phyloP scores from a whole-genome alignment of 2,113 vertebrate species.

The Rhabdornis inornatus region DNA sequence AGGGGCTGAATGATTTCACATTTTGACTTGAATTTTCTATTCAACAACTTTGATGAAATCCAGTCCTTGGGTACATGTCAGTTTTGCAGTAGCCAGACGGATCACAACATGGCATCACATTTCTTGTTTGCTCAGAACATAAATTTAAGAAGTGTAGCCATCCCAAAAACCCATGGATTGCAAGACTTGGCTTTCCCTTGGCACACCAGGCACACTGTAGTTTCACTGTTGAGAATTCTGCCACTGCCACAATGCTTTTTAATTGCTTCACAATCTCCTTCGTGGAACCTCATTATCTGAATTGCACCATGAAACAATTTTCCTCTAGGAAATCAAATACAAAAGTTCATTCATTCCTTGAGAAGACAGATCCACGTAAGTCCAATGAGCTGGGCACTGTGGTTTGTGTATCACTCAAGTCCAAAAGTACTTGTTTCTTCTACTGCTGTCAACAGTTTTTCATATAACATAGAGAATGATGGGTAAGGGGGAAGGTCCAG shows the following conservation, averaged over 20 bases:
- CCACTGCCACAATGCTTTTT: conserved; percentile 8
- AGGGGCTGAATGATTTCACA: conserved; percentile 47
- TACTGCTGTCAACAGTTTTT: conserved; percentile 96
- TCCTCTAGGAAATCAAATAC: conserved; percentile 17
- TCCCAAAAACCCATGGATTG: conserved; percentile 38
- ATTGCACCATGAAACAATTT: conserved; percentile 5
- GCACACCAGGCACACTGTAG: conserved; percentile 48
- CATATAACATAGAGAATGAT: conserved; percentile 97
- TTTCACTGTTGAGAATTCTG: conserved; percentile 36
- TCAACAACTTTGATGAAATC: conserved; percentile 3
- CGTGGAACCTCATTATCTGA: conserved; percentile 2
- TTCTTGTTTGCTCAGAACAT: conserved; percentile 46
- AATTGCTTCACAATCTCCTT: background rate
- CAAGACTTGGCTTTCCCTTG: conserved; percentile 49
- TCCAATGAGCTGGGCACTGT: conserved; percentile 41
- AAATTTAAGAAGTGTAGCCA: conserved; percentile 22
- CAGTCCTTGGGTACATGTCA: background rate
- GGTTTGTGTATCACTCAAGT: conserved; percentile 82
- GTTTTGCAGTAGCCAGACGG: conserved; percentile 35
- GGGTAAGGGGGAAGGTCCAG: conserved; percentile 96
- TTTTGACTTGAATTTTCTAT: conserved; percentile 33
- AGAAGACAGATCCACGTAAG: conserved; percentile 51
- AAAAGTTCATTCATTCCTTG: background rate
- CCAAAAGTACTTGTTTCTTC: conserved; percentile 99
- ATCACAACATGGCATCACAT: background rate